phyloP scores from a whole-genome alignment of 2,113 vertebrate genomes.

The cattle (Bos taurus) region ARS-UCD2.0 NC_037328.1:102741501-102742000 shows the following conservation, averaged over 20 bases:
- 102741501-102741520: background rate
- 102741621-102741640: background rate
- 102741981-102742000: background rate
- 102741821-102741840: background rate
- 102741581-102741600: background rate
- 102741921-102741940: background rate
- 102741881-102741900: background rate
- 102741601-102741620: slow-evolving; percentile 11
- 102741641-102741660: background rate
- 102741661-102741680: background rate
- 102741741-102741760: background rate
- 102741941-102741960: background rate
- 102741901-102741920: background rate
- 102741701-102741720: background rate
- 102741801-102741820: background rate
- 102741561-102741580: background rate
- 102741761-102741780: background rate
- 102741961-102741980: background rate
- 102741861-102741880: background rate
- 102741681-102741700: background rate
- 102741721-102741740: background rate
- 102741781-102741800: background rate
- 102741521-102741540: background rate
- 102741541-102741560: background rate
- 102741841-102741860: background rate